Conservation (phyloP, 1,140 invertebrate species). For the Magallana ariakensis region DNA sequence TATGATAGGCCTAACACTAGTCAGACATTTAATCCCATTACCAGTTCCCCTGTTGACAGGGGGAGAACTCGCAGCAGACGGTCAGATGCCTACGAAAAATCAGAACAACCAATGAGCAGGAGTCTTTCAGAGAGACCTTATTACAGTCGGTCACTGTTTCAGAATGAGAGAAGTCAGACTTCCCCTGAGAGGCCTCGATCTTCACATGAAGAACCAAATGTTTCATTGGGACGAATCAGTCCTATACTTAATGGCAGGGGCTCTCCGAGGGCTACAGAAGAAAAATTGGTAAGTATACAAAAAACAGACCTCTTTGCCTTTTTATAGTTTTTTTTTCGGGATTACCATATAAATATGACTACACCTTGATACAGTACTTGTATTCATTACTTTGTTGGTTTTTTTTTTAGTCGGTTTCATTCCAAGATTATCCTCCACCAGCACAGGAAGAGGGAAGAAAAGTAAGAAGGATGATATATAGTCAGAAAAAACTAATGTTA, state of each 20-base stretch:
- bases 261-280: conserved; percentile 7
- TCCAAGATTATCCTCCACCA: conserved; percentile 49
- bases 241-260: conserved; percentile 15
- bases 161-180: background rate
- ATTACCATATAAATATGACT: no score
- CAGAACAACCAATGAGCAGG: background rate
- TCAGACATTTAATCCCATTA: conserved; percentile 23
- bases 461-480: background rate
- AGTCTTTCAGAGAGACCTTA: conserved; percentile 18
- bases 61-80: background rate
- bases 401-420: conserved; percentile 53
- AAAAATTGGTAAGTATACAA: background rate
- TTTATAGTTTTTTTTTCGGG: no score
- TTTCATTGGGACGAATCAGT: conserved; percentile 40
- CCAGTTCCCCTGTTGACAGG: conserved; percentile 10
- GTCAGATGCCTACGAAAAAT: background rate
- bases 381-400: no score
- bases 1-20: background rate
- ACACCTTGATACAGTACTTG: no score
- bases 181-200: conserved; percentile 4
- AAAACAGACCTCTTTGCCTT: no score
- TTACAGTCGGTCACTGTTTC: background rate
- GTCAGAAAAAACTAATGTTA: no score
- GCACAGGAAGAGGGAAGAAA: background rate
- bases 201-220: background rate